Base-by-base conservation (phyloP, 2,888 invertebrate genomes). In the Apotomis betuletana region DNA sequence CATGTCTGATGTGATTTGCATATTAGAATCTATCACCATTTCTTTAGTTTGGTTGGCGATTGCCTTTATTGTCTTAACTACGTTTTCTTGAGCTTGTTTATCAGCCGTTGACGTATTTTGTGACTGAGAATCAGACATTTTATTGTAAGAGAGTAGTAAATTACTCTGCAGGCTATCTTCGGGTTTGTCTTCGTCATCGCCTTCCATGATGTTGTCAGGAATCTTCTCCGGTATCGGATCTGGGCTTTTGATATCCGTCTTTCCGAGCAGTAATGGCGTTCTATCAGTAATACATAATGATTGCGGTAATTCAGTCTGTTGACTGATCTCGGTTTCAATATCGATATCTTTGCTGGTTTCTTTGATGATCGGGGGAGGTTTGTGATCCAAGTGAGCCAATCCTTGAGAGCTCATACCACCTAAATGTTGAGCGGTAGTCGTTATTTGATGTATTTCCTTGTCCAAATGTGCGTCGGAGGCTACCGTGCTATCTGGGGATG, bases 401-500 rank as follows among this genome's bases (percentile, higher is more conserved):
- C 77, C 78, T 69, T 87, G 87, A 15, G 84, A 79, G 12, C 80
- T 73, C 67, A 85, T 77, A 49, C 78, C 75, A 4, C 82, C 74
- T 62, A 88, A 75, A 75, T 86, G 87, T 64, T 85, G 88, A 4
- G 78, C 75, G 0, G 83, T 79, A 5, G 79, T 74, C 71, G 80
- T 81, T 49, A 79, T 77, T 73, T 77, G 84, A 51, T 83, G 85
- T 13, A 81, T 75, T 49, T 88, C 87, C 58, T 81, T 83, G 4
- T 86, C 87, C 1, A 80, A 74, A 74, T 81, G 82, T 72, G 77
- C 82, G 74, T 91, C 92, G 3, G 86, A 80, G 0, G 83, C 78
- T 4, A 89, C 88, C 2, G 92, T 89, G 74, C 92, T 90, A 75
- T 95, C 95, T 0, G 95, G 95, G 0, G 95, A 95, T 0, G 94